A percentile compares a stretch with the other conserved stretches of the same genome.
Conservation (phyloP, 2,888 invertebrate species). For the Limenitis arthemis region DNA sequence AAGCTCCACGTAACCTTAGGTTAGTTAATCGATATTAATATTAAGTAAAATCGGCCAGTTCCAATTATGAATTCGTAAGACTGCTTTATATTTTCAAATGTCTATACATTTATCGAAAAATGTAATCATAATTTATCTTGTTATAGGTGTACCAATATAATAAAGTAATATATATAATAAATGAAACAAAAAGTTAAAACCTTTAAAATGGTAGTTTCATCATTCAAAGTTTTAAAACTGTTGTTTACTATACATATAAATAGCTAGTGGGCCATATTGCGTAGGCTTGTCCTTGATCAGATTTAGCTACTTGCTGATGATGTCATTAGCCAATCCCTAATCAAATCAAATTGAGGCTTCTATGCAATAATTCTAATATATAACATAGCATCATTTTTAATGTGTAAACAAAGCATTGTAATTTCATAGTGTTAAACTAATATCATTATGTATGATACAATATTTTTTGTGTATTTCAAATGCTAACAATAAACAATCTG, state of each 20-base stretch:
- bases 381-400: too few relatives aligned
- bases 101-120: not conserved
- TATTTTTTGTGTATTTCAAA: not conserved
- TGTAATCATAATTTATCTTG: slow-evolving; percentile 16
- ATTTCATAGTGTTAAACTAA: too few relatives aligned
- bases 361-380: not conserved
- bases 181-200: slow-evolving; percentile 55
- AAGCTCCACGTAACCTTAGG: not conserved
- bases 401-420: too few relatives aligned
- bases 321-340: slow-evolving; percentile 25
- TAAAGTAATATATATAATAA: slow-evolving; percentile 23
- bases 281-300: slow-evolving; percentile 29
- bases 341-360: not conserved
- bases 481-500: not conserved
- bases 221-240: not conserved
- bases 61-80: not conserved
- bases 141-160: slow-evolving; percentile 37
- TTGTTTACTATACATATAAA: not conserved
- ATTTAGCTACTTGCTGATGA: slow-evolving; percentile 25
- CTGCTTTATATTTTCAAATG: not conserved
- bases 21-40: slow-evolving; percentile 1
- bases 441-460: not conserved
- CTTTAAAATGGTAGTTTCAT: slow-evolving; percentile 45
- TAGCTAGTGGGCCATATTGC: slow-evolving; percentile 6
- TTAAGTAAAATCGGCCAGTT: slow-evolving; percentile 1